These are phyloP conservation scores for Macrophya annulata DNA, from an alignment of 2,888 invertebrate genomes.

Conservation along the genomic window DNA sequence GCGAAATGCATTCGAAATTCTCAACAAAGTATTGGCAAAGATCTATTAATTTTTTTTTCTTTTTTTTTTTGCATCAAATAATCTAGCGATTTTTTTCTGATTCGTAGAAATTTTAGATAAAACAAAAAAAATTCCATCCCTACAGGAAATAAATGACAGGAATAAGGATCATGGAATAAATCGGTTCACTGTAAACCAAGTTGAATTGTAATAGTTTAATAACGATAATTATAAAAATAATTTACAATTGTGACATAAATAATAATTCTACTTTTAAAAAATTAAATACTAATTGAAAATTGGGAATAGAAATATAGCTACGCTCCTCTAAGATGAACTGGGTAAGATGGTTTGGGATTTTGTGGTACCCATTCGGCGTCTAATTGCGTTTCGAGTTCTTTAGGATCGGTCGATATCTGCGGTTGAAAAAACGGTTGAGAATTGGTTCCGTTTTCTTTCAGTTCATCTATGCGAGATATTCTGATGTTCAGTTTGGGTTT, in stretches of 20 bases:
- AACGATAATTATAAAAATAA: not conserved
- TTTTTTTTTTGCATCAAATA: not conserved
- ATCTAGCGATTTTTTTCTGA: not conserved
- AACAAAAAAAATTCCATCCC: not conserved
- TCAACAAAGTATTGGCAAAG: not conserved
- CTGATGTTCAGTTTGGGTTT: slow-evolving; percentile 67
- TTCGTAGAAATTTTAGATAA: not conserved
- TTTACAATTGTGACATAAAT: slow-evolving; percentile 12
- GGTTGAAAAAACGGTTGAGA: slow-evolving; percentile 19
- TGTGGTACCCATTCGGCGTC: slow-evolving; percentile 54
- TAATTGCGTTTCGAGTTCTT: slow-evolving; percentile 51
- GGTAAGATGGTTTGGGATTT: slow-evolving; percentile 57
- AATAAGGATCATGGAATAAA: not conserved
- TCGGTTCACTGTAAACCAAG: not conserved
- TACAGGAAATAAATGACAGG: not conserved
- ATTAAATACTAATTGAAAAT: not conserved
- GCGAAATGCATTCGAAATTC: not conserved
- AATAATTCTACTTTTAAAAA: not conserved
- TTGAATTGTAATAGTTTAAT: not conserved
- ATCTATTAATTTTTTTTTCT: not conserved
- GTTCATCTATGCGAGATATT: slow-evolving; percentile 64
- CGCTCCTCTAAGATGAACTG: slow-evolving; percentile 57
- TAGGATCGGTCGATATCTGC: slow-evolving; percentile 34
- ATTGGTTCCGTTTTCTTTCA: slow-evolving; percentile 43
- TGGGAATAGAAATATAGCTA: not conserved